Base-by-base conservation (phyloP, 2,888 invertebrate species). In the Ceraclea dissimilis region DNA sequence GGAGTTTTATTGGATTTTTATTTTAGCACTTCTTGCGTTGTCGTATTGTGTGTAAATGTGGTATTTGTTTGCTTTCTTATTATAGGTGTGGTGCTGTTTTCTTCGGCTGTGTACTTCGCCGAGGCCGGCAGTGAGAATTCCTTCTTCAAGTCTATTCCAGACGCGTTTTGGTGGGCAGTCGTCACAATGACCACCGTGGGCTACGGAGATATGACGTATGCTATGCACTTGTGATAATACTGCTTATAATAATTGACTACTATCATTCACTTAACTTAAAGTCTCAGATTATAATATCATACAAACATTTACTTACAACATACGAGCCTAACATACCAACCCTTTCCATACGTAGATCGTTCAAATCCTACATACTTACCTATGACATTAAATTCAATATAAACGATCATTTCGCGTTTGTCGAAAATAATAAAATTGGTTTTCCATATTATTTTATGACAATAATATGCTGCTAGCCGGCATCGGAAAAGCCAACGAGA, bases 121-220 rank as follows among this genome's bases (percentile, higher is more conserved):
- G 98, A 98, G 85, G 97, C 96, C 80, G 97, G 97, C 84, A 93
- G 94, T 80, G 94, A 95, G 86, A 91, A 93, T 84, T 96, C 97
- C 80, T 95, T 95, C 90, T 98, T 98, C 90, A 95, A 94, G 86
- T 96, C 95, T 82, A 98, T 98, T 86, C 98, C 98, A 78, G 96
- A 96, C 86, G 97, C 96, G 83, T 97, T 97, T 88, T 97, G 97
- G 97, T 98, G 97, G 97, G 94, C 94, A 80, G 93, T 98, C 81
- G 97, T 98, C 81, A 98, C 93, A 83, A 92, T 92, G 92, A 93
- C 92, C 81, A 98, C 97, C 81, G 98, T 98, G 81, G 98, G 98
- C 83, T 98, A 98, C 87, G 97, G 97, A 84, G 97, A 98, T 85
- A 98, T 98, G 97, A 93, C 92, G 93, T 89, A 89, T 85, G 88